Conservation (phyloP, 2,797 vertebrate genomes). For the Argentina silus region DNA sequence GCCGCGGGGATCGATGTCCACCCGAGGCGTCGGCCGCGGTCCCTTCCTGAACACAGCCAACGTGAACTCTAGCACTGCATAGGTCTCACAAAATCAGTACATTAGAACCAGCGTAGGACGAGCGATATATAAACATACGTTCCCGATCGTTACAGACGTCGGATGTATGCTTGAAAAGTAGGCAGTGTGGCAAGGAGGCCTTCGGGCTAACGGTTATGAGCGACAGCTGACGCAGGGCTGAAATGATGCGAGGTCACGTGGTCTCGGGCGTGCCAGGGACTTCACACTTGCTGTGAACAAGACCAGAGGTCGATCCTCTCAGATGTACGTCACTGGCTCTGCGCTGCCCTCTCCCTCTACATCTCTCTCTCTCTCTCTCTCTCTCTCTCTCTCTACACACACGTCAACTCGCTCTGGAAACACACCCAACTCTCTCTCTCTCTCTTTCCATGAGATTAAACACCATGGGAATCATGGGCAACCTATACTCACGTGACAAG, state of each 20-base stretch:
- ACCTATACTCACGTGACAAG: constrained; percentile 36
- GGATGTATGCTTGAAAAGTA: constrained; percentile 16
- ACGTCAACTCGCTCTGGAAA: background rate
- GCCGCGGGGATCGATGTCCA: background rate
- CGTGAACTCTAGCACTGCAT: background rate
- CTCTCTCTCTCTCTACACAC: background rate
- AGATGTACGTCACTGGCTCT: background rate
- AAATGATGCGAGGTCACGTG: background rate
- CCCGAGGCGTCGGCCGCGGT: background rate
- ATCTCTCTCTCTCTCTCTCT: background rate
- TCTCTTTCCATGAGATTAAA: too few relatives aligned
- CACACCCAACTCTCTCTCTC: too few relatives aligned
- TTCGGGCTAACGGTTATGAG: constrained; percentile 2
- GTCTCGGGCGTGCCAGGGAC: background rate
- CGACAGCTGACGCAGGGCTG: background rate
- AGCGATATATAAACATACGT: background rate
- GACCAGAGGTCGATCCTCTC: background rate
- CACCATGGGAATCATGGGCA: constrained; percentile 22
- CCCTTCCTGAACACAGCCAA: background rate
- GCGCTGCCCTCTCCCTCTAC: too few relatives aligned
- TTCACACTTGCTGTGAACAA: background rate
- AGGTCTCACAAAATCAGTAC: background rate
- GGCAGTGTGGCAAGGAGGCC: constrained; percentile 45
- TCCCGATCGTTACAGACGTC: background rate
- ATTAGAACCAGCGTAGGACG: background rate